Base-by-base conservation (phyloP, 2,797 vertebrate genomes). In the Clarias pachynema region DNA sequence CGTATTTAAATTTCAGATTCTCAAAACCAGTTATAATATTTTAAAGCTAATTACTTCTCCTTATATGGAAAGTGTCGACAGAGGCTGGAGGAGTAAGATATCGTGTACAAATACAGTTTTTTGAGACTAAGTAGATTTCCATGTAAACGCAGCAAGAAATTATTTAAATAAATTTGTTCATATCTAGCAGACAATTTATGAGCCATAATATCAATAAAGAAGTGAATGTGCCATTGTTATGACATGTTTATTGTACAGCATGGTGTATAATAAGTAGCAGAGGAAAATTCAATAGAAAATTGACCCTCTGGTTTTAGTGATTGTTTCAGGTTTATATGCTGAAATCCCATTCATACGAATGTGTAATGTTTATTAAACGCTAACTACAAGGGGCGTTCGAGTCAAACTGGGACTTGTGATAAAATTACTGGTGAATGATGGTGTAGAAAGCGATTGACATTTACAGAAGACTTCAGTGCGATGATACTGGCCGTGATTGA, bases 301-400 rank as follows among this genome's bases (percentile, higher is more conserved):
- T n/a, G n/a, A n/a, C n/a, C n/a, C n/a, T n/a, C 8, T 26, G n/a
- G 26, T 26, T 74, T 26, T 26, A 74, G 53, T 53, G 40, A 16
- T 53, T 6, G 44, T 26, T 44, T 49, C 69, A n/a, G 69, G 37
- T 44, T 72, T 72, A 24, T 5, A 15, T 6, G 16, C 4, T 49
- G 18, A 18, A 0, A 31, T 14, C 31, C 2, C 6, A 86, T 72
- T 88, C 68, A 78, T 60, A 34, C 73, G 79, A 81, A 49, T 26
- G 44, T 44, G 44, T 81, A 20, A 44, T 57, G 87, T 69, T 87
- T 37, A 69, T 37, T 69, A 69, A 20, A 34, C 1, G 18, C 7
- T 37, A 4, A 37, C 31, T 22, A 22, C 10, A 14, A 14, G 10
- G 2, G 49, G 49, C 49, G 49, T 49, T 49, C 49, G 49, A 49